Base-by-base conservation (phyloP, 2,797 vertebrate genomes). In the Dallia pectoralis region DNA sequence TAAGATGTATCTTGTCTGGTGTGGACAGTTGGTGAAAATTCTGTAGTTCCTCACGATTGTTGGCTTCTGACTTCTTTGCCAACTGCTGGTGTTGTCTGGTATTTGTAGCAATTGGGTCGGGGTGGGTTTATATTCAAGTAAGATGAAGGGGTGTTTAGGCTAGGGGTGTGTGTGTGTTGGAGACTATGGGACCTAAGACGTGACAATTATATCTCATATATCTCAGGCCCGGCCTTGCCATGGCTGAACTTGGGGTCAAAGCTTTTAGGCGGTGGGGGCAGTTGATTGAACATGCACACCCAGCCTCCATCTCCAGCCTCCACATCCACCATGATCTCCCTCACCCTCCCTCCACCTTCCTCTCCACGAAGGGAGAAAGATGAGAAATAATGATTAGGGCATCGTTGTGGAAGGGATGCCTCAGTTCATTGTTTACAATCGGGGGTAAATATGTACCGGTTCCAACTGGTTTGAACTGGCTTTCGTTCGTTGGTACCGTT, bases 71-170 rank as follows among this genome's bases (percentile, higher is more conserved):
- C 69, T 59, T 61, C 44, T 71, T 0, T 81, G 76, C 63, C 72
- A 71, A 3, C 22, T 72, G n/a, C 59, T 72, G 51, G 67, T 12
- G 71, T 63, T 62, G 40, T 69, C 53, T 63, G 68, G 79, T 93
- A 88, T 94, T 93, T 94, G 91, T 93, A 93, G 88, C 74, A 84
- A 30, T 79, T 75, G 72, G 67, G 80, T 71, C 75, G 78, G 93
- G 92, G 91, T 93, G 93, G 92, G 87, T 87, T 87, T 88, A 84
- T 88, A 88, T 82, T 70, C 62, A 32, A 71, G 71, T 68, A 78
- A 83, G 79, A 77, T 81, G 80, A 74, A 30, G 33, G 70, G 76
- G 73, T 83, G 83, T 68, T 68, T 68, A 82, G 66, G 40, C 66
- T 68, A 49, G 11, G 40, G 66, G 40, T 27, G 72, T 53, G 63